Evolutionary conservation across 2,888 invertebrate species (phyloP), one percentile per base, ranked within the genome.

Genomic region (Melanargia galathea): DNA sequence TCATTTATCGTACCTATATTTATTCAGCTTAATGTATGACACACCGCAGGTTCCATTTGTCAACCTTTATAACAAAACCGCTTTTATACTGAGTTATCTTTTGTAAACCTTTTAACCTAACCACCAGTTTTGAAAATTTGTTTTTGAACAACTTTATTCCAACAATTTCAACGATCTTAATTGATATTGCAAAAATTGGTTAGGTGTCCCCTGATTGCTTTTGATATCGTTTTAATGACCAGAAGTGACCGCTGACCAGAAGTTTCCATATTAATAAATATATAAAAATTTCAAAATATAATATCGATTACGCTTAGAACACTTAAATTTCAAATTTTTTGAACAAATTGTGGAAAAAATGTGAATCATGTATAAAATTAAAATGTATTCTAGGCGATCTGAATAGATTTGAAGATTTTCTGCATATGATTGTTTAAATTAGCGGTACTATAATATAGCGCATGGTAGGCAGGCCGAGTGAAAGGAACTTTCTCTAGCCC

Each of bases 401-500:
- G 16, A 40, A 26, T 24, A 48, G 48, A 30, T 56, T 26, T 45
- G 20, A 6, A 35, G 46, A 24, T 16, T 26, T 26, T 80, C 81
- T 80, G 78, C 78, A 74, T 82, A 80, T 80, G 77, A 84, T 85
- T 85, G 86, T 87, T 86, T 81, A 79, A 84, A 83, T 84, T 78
- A 81, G 80, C 78, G 72, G 75, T 75, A 75, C n/a, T n/a, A n/a
- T n/a, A n/a, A n/a, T 77, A 70, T 71, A 71, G 70, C 75, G 78
- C 76, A 76, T 75, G 61, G 80, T 77, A 81, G 76, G 72, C 76
- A 74, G 76, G 71, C 73, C 74, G 77, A 88, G 90, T 87, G 90
- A 91, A 90, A 90, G 90, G 87, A 84, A 83, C 91, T 91, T 91
- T 91, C 90, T 85, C 89, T 79, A 79, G 86, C 90, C 90, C 90